phyloP scores from a whole-genome alignment of 1,140 invertebrate species.

The Apis dorsata region DNA sequence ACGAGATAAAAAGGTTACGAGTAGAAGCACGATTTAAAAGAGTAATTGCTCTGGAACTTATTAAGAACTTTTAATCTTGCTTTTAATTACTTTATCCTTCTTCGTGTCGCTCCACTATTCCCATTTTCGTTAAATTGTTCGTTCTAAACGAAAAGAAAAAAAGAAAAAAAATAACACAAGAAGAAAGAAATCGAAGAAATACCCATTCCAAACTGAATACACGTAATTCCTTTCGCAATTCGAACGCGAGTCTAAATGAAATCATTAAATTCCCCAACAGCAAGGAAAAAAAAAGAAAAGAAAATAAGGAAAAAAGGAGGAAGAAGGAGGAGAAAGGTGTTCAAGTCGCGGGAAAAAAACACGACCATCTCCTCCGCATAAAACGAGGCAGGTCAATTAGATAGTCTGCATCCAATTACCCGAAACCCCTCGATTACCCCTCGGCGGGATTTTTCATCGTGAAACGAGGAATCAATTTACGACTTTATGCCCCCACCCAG shows the following conservation, averaged over 20 bases:
- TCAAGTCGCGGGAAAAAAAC: background rate
- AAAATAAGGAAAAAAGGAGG: background rate
- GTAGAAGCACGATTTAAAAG: background rate
- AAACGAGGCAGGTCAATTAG: constrained; percentile 10
- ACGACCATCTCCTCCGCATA: background rate
- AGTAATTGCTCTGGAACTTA: constrained; percentile 40
- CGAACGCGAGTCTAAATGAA: too few species aligned
- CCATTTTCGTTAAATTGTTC: background rate
- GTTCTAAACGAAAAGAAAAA: too few species aligned
- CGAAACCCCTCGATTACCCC: constrained; percentile 20
- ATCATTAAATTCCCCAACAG: too few species aligned
- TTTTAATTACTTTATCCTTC: constrained; percentile 43
- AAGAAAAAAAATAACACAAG: too few species aligned
- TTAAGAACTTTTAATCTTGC: constrained; percentile 9
- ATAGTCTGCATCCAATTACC: constrained; percentile 21
- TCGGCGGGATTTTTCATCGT: background rate
- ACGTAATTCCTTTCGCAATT: too few species aligned
- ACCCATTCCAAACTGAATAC: too few species aligned
- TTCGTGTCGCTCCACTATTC: background rate
- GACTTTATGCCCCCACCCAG: background rate
- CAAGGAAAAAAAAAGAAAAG: too few species aligned
- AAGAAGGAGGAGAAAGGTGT: background rate
- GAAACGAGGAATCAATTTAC: constrained; percentile 30
- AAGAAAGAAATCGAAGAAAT: too few species aligned
- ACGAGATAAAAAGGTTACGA: background rate